Evolutionary conservation across 2,888 invertebrate species (phyloP).

Genomic region (Apotomis betuletana): DNA sequence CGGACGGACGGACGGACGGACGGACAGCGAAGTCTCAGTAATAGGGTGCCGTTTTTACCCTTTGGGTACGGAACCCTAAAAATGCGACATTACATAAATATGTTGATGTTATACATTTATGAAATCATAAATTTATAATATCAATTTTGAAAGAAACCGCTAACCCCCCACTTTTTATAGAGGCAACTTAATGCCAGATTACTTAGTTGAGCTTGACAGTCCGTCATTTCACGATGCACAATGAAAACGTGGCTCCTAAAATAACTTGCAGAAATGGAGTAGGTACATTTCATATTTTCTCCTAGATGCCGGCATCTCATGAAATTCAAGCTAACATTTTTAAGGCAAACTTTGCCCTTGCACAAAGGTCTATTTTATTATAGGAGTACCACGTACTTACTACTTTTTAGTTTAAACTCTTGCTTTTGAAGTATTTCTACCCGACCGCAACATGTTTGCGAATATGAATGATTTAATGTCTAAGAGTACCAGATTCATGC

Average conservation of each 20-base stretch:
- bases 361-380: neutral
- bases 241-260: slow-evolving; percentile 26
- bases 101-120: no score
- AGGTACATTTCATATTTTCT: slow-evolving; percentile 38
- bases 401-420: neutral
- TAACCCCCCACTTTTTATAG: no score
- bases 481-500: neutral
- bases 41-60: no score
- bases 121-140: no score
- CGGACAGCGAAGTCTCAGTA: no score
- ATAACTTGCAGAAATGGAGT: slow-evolving; percentile 35
- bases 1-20: no score
- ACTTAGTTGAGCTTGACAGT: no score
- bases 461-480: neutral
- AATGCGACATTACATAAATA: no score
- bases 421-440: neutral
- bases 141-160: no score
- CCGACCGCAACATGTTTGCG: neutral
- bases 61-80: no score
- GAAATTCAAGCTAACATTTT: slow-evolving; percentile 37
- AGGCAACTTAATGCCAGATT: no score
- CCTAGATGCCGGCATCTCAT: slow-evolving; percentile 26
- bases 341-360: slow-evolving; percentile 4
- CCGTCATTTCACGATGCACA: neutral
- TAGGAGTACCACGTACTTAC: neutral